Percentiles rank a stretch among this genome's conserved stretches.
phyloP scores from a whole-genome alignment of 2,113 vertebrate species.

The Pungitius pungitius region DNA sequence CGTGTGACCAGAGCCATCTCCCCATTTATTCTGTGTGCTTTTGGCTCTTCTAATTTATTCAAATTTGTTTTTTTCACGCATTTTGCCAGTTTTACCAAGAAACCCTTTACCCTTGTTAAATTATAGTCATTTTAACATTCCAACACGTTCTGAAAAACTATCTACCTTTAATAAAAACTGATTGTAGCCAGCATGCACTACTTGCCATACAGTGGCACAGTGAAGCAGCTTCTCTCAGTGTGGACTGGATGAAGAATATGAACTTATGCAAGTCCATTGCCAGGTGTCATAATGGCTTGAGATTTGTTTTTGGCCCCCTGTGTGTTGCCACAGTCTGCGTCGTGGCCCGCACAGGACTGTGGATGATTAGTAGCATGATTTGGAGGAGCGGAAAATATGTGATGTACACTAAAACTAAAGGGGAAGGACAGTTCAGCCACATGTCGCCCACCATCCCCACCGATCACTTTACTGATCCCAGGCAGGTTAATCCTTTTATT shows the following conservation, averaged over 20 bases:
- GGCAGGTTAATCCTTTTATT: constrained; percentile 83
- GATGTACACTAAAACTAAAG: constrained; percentile 57
- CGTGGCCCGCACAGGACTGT: constrained; percentile 19
- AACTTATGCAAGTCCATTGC: constrained; percentile 57
- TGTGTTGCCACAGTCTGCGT: constrained; percentile 25
- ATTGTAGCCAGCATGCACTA: neutral
- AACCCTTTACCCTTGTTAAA: constrained; percentile 23
- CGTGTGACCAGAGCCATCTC: constrained; percentile 57
- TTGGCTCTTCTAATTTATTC: constrained; percentile 50
- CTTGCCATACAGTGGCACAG: constrained; percentile 13
- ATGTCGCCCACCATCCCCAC: constrained; percentile 34
- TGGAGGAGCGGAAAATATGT: constrained; percentile 40
- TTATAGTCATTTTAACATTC: constrained; percentile 13
- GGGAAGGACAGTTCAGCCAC: constrained; percentile 63
- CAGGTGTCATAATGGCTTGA: constrained; percentile 53
- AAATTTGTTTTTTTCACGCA: constrained; percentile 55
- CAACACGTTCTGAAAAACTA: neutral
- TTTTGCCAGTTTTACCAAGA: constrained; percentile 33
- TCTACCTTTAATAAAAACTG: constrained; percentile 14
- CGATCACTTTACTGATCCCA: constrained; percentile 50
- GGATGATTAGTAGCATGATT: constrained; percentile 58
- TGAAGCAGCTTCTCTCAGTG: constrained; percentile 24
- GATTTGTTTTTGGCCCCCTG: constrained; percentile 52
- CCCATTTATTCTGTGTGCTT: constrained; percentile 49
- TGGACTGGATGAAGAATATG: constrained; percentile 43